Percentiles rank a stretch among this genome's conserved stretches.
phyloP scores from a whole-genome alignment of 2,797 vertebrate species.

The Podargus strigoides region DNA sequence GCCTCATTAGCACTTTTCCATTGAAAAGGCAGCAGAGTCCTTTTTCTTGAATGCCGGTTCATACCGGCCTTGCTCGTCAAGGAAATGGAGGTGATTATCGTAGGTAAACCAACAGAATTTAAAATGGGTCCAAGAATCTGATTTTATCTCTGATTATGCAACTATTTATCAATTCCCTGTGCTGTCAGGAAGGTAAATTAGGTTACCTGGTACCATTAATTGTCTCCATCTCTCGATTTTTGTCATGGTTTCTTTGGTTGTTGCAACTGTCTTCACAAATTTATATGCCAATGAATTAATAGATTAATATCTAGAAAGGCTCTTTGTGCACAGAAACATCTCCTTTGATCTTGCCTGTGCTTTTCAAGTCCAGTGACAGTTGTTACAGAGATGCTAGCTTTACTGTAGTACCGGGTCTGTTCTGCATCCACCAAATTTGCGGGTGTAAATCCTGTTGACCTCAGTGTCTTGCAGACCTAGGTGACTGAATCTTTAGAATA shows the following conservation, averaged over 20 bases:
- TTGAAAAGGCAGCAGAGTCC: background rate
- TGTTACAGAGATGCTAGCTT: background rate
- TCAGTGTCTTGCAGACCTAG: background rate
- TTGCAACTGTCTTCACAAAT: background rate
- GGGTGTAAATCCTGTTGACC: background rate
- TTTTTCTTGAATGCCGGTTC: background rate
- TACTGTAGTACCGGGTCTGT: background rate
- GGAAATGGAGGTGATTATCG: background rate
- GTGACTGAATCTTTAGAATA: background rate
- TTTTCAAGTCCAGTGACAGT: background rate
- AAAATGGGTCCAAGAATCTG: conserved; percentile 19
- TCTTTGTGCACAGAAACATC: background rate
- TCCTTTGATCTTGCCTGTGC: background rate
- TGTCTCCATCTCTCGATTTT: background rate
- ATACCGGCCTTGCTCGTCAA: background rate
- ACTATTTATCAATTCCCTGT: conserved; percentile 5
- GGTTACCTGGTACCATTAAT: background rate
- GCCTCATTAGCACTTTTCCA: background rate
- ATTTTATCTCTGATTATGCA: conserved; percentile 25
- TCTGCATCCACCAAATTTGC: background rate
- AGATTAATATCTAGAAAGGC: conserved; percentile 19
- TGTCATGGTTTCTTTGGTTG: background rate
- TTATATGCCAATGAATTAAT: background rate
- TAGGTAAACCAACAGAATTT: conserved; percentile 4
- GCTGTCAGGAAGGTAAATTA: conserved; percentile 27